phyloP scores from a whole-genome alignment of 1,140 invertebrate genomes.

The Drosophila baimaii region DNA sequence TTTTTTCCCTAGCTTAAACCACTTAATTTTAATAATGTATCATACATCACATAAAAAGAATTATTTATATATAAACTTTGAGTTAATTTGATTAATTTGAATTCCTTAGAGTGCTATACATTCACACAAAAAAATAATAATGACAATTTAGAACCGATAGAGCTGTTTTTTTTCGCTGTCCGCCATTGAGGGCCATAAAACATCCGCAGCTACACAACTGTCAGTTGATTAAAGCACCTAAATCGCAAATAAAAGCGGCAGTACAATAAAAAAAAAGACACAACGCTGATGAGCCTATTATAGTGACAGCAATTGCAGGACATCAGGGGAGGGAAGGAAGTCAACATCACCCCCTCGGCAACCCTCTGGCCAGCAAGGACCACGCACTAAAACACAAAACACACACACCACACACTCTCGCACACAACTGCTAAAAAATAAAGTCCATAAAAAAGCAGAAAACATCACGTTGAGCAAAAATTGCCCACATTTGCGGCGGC shows the following conservation, averaged over 20 bases:
- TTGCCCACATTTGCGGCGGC: conserved; percentile 60
- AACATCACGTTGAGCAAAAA: conserved; percentile 55
- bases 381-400: conserved; percentile 66
- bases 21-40: background rate
- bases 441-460: conserved; percentile 67
- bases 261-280: conserved; percentile 66
- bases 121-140: background rate
- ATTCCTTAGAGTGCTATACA: background rate
- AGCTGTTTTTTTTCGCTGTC: background rate
- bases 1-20: background rate
- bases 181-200: conserved; percentile 44
- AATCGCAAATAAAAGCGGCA: conserved; percentile 53
- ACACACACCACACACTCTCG: conserved; percentile 20
- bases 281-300: conserved; percentile 75
- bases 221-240: conserved; percentile 74
- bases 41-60: background rate
- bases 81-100: background rate
- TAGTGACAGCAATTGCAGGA: conserved; percentile 58
- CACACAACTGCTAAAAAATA: conserved; percentile 78
- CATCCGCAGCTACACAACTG: conserved; percentile 47
- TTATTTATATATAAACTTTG: no score
- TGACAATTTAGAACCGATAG: background rate
- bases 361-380: conserved; percentile 17
- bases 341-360: conserved; percentile 33
- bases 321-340: conserved; percentile 12